Evolutionary conservation across 2,797 vertebrate species (phyloP).

Genomic region (Ambastaia sidthimunki): DNA sequence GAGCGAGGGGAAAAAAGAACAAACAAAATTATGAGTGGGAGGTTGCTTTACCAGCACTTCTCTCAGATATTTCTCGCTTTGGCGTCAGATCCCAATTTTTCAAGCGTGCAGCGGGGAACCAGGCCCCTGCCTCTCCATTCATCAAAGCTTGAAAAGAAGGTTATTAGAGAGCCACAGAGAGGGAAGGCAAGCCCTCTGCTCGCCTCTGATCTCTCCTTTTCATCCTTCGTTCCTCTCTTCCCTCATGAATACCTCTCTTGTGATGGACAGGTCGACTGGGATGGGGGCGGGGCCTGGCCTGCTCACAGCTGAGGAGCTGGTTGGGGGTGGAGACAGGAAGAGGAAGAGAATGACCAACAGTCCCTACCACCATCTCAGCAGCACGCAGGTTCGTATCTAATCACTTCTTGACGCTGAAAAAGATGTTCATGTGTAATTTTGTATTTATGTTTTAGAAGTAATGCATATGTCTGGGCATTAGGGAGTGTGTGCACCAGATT

Average conservation of each 20-base stretch:
- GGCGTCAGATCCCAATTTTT: slow-evolving; percentile 68
- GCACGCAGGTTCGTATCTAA: slow-evolving; percentile 75
- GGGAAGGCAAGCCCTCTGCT: slow-evolving; percentile 63
- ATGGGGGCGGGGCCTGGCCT: slow-evolving; percentile 82
- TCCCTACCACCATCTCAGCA: slow-evolving; percentile 74
- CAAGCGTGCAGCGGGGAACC: slow-evolving; percentile 60
- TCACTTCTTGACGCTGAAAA: background rate
- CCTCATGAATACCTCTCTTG: slow-evolving; percentile 63
- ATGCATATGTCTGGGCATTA: background rate
- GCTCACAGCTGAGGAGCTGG: slow-evolving; percentile 75
- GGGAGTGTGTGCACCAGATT: background rate
- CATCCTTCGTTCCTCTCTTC: slow-evolving; percentile 58
- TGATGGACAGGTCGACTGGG: slow-evolving; percentile 77
- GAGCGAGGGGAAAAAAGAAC: slow-evolving; percentile 52
- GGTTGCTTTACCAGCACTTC: slow-evolving; percentile 68
- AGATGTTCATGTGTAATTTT: background rate
- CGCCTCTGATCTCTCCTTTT: slow-evolving; percentile 62
- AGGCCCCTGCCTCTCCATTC: slow-evolving; percentile 65
- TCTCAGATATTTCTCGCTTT: slow-evolving; percentile 75
- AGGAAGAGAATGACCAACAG: slow-evolving; percentile 83
- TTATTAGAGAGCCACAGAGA: slow-evolving; percentile 63
- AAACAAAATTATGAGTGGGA: slow-evolving; percentile 64
- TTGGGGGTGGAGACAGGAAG: slow-evolving; percentile 74
- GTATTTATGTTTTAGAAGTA: background rate
- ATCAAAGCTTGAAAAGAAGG: slow-evolving; percentile 64